Conservation (phyloP, 2,113 vertebrate genomes). For the Gnathonemus echidnorhynchus region DNA sequence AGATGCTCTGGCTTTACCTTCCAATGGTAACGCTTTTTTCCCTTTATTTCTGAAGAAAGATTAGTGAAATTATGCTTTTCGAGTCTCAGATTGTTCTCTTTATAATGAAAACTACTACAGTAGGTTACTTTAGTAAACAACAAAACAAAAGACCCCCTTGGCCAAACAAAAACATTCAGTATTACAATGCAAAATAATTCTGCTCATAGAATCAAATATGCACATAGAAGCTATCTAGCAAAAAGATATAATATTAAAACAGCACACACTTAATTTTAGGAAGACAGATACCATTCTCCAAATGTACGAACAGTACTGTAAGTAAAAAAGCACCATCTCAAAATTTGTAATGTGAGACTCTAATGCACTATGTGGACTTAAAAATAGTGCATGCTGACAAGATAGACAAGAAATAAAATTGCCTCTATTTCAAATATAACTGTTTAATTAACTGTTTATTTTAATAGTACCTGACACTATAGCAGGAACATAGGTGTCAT, state of each 20-base stretch:
- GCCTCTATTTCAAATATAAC: slow-evolving; percentile 1
- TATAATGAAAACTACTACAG: background rate
- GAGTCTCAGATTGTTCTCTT: background rate
- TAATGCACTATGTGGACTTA: background rate
- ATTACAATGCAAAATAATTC: slow-evolving; percentile 26
- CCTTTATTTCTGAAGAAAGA: background rate
- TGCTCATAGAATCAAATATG: slow-evolving; percentile 40
- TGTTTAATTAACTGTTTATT: background rate
- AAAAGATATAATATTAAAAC: slow-evolving; percentile 20
- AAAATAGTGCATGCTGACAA: background rate
- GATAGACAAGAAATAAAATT: background rate
- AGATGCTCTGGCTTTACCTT: slow-evolving; percentile 22
- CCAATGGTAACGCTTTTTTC: slow-evolving; percentile 26
- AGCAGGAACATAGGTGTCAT: background rate
- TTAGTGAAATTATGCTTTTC: background rate
- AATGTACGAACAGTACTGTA: background rate
- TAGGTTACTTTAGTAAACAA: slow-evolving; percentile 11
- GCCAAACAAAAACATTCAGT: slow-evolving; percentile 39
- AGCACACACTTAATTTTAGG: background rate
- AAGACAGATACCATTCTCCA: background rate
- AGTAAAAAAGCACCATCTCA: background rate
- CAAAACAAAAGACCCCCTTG: slow-evolving; percentile 45
- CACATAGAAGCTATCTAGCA: slow-evolving; percentile 28
- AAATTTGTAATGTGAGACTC: slow-evolving; percentile 9
- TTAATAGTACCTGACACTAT: background rate